These are phyloP conservation scores for Corythornis vintsioides DNA, from an alignment of 2,113 vertebrate genomes.

Conservation along the genomic window DNA sequence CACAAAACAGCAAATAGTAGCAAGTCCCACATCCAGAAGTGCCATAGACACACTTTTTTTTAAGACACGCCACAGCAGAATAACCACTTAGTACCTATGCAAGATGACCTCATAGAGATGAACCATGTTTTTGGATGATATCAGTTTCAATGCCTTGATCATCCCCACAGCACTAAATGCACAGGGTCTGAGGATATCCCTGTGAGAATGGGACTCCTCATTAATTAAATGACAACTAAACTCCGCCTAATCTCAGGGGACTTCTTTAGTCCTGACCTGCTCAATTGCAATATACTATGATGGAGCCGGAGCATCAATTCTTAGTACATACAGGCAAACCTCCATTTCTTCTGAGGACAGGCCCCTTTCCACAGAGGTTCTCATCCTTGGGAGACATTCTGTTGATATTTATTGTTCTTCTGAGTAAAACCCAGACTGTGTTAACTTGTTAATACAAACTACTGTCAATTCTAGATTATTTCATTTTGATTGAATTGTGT, in stretches of 20 bases:
- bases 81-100: constrained; percentile 4
- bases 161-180: neutral
- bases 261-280: neutral
- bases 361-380: neutral
- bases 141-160: constrained; percentile 11
- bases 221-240: neutral
- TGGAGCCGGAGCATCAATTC: neutral
- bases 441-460: neutral
- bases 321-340: rapidly evolving
- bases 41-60: constrained; percentile 21
- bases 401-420: neutral
- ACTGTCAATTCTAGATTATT: neutral
- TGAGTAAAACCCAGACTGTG: neutral
- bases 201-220: neutral
- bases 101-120: constrained; percentile 43
- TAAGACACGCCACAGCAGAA: neutral
- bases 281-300: neutral
- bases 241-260: neutral
- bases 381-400: neutral
- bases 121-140: neutral
- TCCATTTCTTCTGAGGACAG: neutral
- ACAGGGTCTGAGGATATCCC: neutral
- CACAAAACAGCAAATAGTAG: constrained; percentile 3
- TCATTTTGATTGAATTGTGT: neutral
- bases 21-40: constrained; percentile 24